phyloP scores from a whole-genome alignment of 92 coral and sea anemone genomes.

The Porites lobata region DNA sequence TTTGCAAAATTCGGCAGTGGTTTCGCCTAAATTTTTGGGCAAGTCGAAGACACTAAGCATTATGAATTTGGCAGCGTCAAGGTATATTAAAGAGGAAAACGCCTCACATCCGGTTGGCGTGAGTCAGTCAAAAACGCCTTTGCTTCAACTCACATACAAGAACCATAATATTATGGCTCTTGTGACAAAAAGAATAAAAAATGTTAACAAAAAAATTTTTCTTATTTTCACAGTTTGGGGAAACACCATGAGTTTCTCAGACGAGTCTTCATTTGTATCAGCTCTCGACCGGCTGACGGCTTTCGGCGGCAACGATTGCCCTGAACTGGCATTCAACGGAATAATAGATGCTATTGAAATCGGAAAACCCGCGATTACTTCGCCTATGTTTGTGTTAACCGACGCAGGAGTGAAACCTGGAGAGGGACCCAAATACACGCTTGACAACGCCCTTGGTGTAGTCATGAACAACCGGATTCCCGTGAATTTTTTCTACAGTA shows the following conservation, averaged over 20 bases:
- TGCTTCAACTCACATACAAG: not conserved
- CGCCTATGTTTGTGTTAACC: constrained; percentile 83
- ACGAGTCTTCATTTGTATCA: not conserved
- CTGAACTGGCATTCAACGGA: constrained; percentile 77
- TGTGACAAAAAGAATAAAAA: not conserved
- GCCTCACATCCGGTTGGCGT: too few relatives aligned
- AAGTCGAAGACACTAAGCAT: too few relatives aligned
- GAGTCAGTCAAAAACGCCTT: too few relatives aligned
- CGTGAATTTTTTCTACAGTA: constrained; percentile 78
- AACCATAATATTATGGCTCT: not conserved
- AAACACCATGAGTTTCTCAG: not conserved
- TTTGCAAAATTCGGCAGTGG: too few relatives aligned
- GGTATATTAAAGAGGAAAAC: too few relatives aligned
- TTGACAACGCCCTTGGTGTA: constrained; percentile 72
- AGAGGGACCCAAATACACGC: constrained; percentile 57
- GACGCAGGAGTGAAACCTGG: constrained; percentile 78
- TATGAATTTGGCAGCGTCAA: not conserved
- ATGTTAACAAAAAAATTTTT: not conserved
- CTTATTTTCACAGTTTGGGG: constrained; percentile 18
- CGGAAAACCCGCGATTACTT: constrained; percentile 52
- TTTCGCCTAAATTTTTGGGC: not conserved
- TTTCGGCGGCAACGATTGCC: constrained; percentile 71
- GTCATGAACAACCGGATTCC: constrained; percentile 67
- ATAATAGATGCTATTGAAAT: constrained; percentile 71
- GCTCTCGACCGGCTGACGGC: constrained; percentile 51